Base-by-base conservation (phyloP, 1,140 invertebrate species). In the Drepana arcuata region DNA sequence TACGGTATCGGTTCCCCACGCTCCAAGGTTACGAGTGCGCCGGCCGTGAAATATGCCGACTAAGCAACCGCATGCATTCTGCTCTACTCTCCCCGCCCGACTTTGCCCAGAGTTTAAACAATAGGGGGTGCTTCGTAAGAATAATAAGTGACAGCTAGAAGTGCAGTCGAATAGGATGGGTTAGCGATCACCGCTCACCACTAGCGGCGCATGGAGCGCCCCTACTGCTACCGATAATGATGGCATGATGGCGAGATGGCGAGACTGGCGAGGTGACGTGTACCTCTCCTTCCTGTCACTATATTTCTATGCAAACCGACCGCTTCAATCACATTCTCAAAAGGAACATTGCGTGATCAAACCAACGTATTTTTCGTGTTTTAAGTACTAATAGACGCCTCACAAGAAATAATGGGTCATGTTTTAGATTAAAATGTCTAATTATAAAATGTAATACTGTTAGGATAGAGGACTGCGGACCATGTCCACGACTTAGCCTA, bases 11-110 rank as follows among this genome's bases (percentile, higher is more conserved):
- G 18, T 21, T 48, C 36, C 44, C 52, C 51, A 63, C 61, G 56
- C 52, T 48, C 37, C 59, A 64, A 56, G 65, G 54, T 61, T 61
- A 64, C 56, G 59, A 63, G 63, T 44, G 48, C 45, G 59, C 67
- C 52, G 48, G 47, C 45, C 37, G 42, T 45, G 59, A 50, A 64
- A 61, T 63, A 46, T 52, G 60, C 58, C 70, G 61, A 47, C 61
- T 32, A 75, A 71, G 59, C 72, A 72, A 71, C 69, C 65, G 59
- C 73, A 80, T 80, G 75, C 73, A 78, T 51, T 62, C 58, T 55
- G 54, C 59, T 64, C 60, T 74, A 73, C 62, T 29, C 25, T 43
- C 24, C 42, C 57, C 58, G 55, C 64, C 50, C 54, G 67, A 33
- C 62, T 68, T 46, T 63, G 68, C 63, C 58, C 62, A 55, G 48